phyloP scores from a whole-genome alignment of 1,140 invertebrate species.

The Littorina saxatilis region DNA sequence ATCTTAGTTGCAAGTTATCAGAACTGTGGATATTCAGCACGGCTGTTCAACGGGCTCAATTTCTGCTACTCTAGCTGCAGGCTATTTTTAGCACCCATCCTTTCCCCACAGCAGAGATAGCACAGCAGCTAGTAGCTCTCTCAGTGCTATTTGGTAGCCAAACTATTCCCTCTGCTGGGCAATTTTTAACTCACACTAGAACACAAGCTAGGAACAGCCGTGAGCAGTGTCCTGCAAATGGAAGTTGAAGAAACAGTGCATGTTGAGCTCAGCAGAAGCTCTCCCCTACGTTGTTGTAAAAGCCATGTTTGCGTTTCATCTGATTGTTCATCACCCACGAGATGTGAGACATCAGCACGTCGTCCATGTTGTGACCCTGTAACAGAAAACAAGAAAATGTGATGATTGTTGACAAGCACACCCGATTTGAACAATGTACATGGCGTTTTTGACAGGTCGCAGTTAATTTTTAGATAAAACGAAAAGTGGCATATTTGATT shows the following conservation, averaged over 20 bases:
- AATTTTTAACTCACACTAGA: no score
- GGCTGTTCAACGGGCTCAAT: no score
- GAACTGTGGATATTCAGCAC: no score
- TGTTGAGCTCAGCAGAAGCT: conserved; percentile 58
- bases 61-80: no score
- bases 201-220: no score
- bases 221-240: neutral
- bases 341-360: conserved; percentile 69
- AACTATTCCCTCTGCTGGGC: neutral
- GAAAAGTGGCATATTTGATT: neutral
- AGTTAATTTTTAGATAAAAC: neutral
- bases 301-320: conserved; percentile 62
- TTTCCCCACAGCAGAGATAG: no score
- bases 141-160: neutral
- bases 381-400: neutral
- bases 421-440: no score
- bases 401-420: no score
- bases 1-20: no score
- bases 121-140: no score
- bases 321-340: conserved; percentile 68
- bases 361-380: conserved; percentile 71
- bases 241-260: neutral
- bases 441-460: no score
- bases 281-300: conserved; percentile 62
- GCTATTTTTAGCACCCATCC: no score